Evolutionary conservation across 64 coral and sea anemone species (phyloP).

Genomic region (Pocillopora verrucosa): DNA sequence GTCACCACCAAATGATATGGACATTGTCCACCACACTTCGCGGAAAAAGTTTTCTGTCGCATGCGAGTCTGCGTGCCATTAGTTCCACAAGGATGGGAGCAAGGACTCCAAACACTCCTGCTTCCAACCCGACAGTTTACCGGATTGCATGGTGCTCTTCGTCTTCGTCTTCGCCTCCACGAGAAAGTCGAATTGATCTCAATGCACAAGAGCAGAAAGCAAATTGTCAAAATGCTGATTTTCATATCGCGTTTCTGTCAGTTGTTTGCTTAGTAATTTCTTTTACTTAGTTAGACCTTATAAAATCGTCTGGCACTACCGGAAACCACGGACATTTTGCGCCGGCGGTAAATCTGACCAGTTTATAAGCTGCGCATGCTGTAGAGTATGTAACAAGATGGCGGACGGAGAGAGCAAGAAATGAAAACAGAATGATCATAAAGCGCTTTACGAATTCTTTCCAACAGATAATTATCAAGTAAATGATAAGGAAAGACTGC

Average conservation of each 20-base stretch:
- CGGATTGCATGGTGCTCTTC: not conserved
- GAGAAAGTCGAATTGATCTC: not conserved
- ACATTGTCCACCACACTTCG: conserved; percentile 4
- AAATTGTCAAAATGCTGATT: not conserved
- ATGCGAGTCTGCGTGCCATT: not conserved
- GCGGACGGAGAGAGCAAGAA: no score
- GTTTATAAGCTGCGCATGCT: no score
- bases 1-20: not conserved
- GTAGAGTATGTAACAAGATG: no score
- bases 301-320: no score
- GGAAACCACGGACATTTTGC: no score
- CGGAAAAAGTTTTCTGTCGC: not conserved
- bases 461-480: no score
- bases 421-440: not conserved
- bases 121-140: conserved; percentile 28
- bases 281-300: no score
- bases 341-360: no score
- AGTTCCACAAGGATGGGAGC: not conserved
- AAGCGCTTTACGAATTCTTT: no score
- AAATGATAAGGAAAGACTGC: no score
- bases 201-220: not conserved
- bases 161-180: not conserved
- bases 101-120: conserved; percentile 14
- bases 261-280: not conserved
- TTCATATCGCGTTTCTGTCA: not conserved